A percentile compares a stretch with the other conserved stretches of the same genome.
These are phyloP conservation scores for Bubo blakistoni DNA, from an alignment of 2,113 vertebrate species.

Conservation along the genomic window DNA sequence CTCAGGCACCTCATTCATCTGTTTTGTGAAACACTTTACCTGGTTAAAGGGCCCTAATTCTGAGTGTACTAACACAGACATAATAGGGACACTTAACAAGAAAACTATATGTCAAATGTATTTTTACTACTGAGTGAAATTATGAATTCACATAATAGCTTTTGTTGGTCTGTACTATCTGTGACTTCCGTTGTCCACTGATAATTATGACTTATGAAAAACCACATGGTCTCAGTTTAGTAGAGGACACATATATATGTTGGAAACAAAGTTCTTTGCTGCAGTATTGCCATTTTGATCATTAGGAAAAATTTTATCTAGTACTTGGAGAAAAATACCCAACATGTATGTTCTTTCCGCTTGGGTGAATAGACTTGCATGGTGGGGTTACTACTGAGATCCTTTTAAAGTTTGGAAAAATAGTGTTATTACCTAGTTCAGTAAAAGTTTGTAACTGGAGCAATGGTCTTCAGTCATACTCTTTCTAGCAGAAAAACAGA, in stretches of 20 bases:
- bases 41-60: not conserved
- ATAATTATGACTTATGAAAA: not conserved
- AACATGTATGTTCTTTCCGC: not conserved
- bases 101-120: not conserved
- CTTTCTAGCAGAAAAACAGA: not conserved
- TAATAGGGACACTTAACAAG: not conserved
- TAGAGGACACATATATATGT: not conserved
- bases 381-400: not conserved
- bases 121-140: not conserved
- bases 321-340: fast-evolving
- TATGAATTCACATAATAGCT: not conserved
- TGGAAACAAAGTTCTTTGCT: not conserved
- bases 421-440: not conserved
- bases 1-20: not conserved
- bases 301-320: not conserved
- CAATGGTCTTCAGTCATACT: not conserved
- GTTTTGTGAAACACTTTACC: not conserved
- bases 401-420: not conserved
- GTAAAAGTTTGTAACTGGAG: not conserved
- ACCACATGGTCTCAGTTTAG: not conserved
- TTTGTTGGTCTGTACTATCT: not conserved
- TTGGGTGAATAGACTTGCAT: not conserved
- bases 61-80: not conserved
- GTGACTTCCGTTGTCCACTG: not conserved
- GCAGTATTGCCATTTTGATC: not conserved